These are phyloP conservation scores for Zoroaster sp. DNA, from an alignment of 53 echinoderm and acorn worm species.

Conservation along the genomic window DNA sequence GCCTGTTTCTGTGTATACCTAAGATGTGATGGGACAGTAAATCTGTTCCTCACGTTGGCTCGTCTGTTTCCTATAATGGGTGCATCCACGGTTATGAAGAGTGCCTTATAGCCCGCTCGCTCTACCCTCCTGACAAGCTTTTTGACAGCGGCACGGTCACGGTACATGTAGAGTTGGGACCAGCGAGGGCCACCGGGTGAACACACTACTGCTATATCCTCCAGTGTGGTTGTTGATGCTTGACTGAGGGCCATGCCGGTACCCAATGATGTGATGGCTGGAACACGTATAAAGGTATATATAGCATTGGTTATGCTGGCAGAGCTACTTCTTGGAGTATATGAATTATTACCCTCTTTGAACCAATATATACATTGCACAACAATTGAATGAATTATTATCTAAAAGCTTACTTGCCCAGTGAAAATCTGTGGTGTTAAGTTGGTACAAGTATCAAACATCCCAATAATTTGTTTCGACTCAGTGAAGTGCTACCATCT, in stretches of 20 bases:
- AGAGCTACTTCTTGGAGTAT: background rate
- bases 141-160: conserved; percentile 34
- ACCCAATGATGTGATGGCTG: conserved; percentile 65
- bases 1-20: background rate
- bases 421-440: too few relatives aligned
- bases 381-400: too few relatives aligned
- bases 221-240: conserved; percentile 64
- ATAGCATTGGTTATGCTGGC: background rate
- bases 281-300: background rate
- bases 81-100: background rate
- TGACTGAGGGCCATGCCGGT: conserved; percentile 73
- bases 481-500: too few relatives aligned
- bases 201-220: conserved; percentile 66
- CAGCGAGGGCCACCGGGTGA: conserved; percentile 66
- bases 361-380: too few relatives aligned
- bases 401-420: too few relatives aligned
- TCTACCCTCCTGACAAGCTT: conserved; percentile 64
- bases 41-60: background rate
- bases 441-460: too few relatives aligned
- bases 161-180: conserved; percentile 78
- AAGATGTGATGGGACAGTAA: background rate
- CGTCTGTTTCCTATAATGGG: background rate
- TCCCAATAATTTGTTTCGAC: too few relatives aligned
- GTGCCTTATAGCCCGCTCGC: conserved; percentile 65
- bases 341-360: background rate